Conservation (phyloP, 1,140 invertebrate species). For the Tetramorium simillimum region DNA sequence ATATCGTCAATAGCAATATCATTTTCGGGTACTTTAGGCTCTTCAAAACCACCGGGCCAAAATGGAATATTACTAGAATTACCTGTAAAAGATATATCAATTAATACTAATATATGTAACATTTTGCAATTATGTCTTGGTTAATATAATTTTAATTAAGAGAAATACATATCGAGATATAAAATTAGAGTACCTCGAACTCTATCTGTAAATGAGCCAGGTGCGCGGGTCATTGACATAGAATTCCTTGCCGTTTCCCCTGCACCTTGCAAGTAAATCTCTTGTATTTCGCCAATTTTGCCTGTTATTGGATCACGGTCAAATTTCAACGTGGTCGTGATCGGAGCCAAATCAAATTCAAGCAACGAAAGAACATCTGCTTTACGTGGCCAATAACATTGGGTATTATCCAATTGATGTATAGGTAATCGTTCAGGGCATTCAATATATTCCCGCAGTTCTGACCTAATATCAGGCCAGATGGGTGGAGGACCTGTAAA, state of each 20-base stretch:
- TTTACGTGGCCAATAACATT: constrained; percentile 87
- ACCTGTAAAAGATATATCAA: constrained; percentile 81
- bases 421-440: constrained; percentile 88
- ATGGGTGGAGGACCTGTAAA: constrained; percentile 87
- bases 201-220: constrained; percentile 87
- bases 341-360: constrained; percentile 83
- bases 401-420: constrained; percentile 87
- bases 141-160: constrained; percentile 20
- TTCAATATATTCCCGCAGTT: constrained; percentile 87
- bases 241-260: constrained; percentile 91
- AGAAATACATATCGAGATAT: background rate
- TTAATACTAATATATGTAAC: background rate
- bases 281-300: constrained; percentile 88
- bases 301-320: constrained; percentile 91
- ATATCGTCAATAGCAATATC: constrained; percentile 73
- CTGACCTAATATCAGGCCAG: constrained; percentile 85
- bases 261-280: constrained; percentile 87
- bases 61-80: constrained; percentile 91
- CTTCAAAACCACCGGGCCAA: constrained; percentile 92
- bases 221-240: constrained; percentile 89
- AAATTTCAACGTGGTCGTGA: constrained; percentile 87
- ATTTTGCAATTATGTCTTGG: background rate
- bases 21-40: constrained; percentile 83
- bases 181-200: constrained; percentile 83
- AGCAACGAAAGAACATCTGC: constrained; percentile 85